Percentiles rank a stretch among this genome's conserved stretches.
These are phyloP conservation scores for Uropsilus gracilis DNA, from an alignment of 2,113 vertebrate species.

Conservation along the genomic window DNA sequence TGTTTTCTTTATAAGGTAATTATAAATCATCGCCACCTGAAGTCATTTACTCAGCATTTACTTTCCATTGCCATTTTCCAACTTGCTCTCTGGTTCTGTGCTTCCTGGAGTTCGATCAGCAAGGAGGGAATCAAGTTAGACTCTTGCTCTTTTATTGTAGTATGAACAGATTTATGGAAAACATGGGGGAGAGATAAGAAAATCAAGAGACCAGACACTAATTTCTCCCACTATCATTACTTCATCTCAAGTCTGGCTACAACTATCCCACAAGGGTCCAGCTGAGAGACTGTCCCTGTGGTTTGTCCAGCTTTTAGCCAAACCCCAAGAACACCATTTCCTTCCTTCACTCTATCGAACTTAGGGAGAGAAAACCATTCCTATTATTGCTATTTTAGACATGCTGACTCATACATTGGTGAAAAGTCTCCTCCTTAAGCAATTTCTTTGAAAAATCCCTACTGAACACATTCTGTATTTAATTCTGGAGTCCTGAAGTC, in stretches of 20 bases:
- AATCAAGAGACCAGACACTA: background rate
- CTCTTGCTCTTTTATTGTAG: background rate
- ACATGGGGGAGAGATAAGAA: background rate
- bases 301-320: background rate
- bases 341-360: background rate
- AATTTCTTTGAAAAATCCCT: background rate
- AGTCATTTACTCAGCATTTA: background rate
- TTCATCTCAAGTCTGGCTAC: background rate
- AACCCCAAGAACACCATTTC: fast-evolving
- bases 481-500: background rate
- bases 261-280: fast-evolving
- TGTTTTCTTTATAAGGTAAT: background rate
- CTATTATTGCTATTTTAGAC: background rate
- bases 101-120: background rate
- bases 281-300: background rate
- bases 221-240: fast-evolving
- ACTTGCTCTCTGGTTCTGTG: background rate
- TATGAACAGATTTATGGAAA: background rate
- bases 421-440: background rate
- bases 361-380: background rate
- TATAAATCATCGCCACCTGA: fast-evolving
- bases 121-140: fast-evolving
- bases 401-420: background rate
- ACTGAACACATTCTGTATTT: background rate
- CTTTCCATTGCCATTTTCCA: background rate